Conservation (phyloP, 2,797 vertebrate genomes). For the Micrastur ruficollis region DNA sequence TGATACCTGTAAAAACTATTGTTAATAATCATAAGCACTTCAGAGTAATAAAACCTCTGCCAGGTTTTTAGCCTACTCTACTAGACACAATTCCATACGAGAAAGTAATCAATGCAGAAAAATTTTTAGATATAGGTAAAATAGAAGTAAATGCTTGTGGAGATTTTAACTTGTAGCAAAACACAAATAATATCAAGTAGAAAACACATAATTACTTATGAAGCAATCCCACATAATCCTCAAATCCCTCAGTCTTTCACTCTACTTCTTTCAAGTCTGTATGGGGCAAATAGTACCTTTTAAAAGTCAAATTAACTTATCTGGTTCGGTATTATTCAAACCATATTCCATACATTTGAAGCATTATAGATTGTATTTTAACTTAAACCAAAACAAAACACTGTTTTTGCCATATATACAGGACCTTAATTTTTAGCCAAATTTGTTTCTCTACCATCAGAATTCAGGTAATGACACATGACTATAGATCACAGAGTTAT, state of each 20-base stretch:
- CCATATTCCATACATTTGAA: background rate
- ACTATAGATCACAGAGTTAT: background rate
- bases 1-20: background rate
- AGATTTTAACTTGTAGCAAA: background rate
- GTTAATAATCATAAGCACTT: background rate
- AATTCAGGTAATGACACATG: background rate
- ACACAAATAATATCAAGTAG: background rate
- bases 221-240: background rate
- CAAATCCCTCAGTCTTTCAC: background rate
- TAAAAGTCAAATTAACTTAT: background rate
- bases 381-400: background rate
- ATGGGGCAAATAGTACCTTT: background rate
- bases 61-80: background rate
- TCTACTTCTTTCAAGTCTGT: background rate
- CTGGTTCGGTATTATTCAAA: background rate
- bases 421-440: background rate
- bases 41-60: background rate
- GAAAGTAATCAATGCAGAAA: background rate
- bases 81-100: background rate
- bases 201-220: background rate
- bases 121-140: background rate
- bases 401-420: background rate
- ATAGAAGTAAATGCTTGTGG: background rate
- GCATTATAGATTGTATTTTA: background rate
- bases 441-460: background rate